Conservation (phyloP, 2,113 vertebrate species). For the Dolichallabes microphthalmus region DNA sequence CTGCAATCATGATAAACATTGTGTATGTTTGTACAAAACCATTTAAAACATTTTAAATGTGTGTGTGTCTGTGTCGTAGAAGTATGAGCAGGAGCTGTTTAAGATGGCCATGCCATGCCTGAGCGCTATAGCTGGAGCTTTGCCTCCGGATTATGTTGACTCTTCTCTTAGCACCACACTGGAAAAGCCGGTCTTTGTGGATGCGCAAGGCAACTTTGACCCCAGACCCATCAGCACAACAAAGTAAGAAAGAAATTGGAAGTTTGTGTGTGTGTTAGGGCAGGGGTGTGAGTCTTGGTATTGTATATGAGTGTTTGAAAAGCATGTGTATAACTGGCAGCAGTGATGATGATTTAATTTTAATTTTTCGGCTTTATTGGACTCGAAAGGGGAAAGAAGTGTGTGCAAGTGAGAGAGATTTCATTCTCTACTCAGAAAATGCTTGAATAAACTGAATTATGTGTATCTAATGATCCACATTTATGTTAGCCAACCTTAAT, state of each 20-base stretch:
- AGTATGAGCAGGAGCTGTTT: slow-evolving; percentile 93
- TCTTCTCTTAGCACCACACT: slow-evolving; percentile 79
- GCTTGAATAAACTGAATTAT: neutral
- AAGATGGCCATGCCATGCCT: slow-evolving; percentile 98
- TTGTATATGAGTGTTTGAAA: neutral
- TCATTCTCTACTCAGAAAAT: neutral
- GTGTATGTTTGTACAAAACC: neutral
- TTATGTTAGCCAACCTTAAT: neutral
- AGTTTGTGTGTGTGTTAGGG: neutral
- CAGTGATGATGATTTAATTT: neutral
- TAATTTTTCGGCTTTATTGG: neutral
- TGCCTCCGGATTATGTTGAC: slow-evolving; percentile 94
- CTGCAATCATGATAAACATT: neutral
- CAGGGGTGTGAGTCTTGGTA: neutral
- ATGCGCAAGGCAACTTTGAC: slow-evolving; percentile 95
- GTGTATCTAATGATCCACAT: neutral
- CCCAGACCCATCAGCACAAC: slow-evolving; percentile 89
- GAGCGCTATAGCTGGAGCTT: slow-evolving; percentile 92
- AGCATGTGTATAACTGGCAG: neutral
- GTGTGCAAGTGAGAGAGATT: neutral
- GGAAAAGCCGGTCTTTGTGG: slow-evolving; percentile 88
- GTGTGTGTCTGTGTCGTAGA: slow-evolving; percentile 70
- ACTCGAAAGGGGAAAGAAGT: neutral
- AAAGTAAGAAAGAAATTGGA: slow-evolving; percentile 71
- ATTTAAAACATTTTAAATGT: neutral